These are phyloP conservation scores for Alauda arvensis DNA, from an alignment of 2,797 vertebrate species.

Conservation along the genomic window DNA sequence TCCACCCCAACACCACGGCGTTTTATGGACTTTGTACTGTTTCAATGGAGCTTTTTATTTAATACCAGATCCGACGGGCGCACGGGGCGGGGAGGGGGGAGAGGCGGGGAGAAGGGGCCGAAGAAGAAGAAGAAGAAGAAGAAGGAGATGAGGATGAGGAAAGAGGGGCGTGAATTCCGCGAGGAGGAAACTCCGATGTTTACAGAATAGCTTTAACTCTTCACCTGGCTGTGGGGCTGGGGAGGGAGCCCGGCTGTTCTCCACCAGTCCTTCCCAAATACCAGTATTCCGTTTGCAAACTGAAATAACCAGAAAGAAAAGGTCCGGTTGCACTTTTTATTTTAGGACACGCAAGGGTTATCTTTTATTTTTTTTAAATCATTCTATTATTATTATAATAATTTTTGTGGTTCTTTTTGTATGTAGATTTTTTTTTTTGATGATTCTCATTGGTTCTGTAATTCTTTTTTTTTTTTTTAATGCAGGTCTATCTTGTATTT, in stretches of 20 bases:
- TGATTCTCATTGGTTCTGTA: not conserved
- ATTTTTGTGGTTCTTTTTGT: constrained; percentile 24
- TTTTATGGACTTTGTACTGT: constrained; percentile 34
- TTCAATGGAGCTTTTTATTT: constrained; percentile 42
- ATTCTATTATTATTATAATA: constrained; percentile 33
- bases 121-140: not conserved
- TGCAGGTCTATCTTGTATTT: not conserved
- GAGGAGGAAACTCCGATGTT: constrained; percentile 50
- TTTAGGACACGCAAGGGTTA: constrained; percentile 53
- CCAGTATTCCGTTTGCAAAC: constrained; percentile 71
- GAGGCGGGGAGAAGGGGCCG: no score
- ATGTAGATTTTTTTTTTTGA: not conserved
- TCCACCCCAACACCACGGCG: not conserved
- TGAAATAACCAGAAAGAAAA: constrained; percentile 65
- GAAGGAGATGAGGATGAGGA: not conserved
- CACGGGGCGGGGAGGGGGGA: not conserved
- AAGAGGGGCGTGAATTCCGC: not conserved
- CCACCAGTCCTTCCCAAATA: constrained; percentile 33
- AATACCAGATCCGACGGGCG: not conserved
- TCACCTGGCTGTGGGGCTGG: constrained; percentile 29
- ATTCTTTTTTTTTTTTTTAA: not conserved
- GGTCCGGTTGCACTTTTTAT: constrained; percentile 72
- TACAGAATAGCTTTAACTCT: constrained; percentile 72
- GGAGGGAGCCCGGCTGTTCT: constrained; percentile 33
- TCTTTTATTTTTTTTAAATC: constrained; percentile 57